These are phyloP conservation scores for Myrmecobius fasciatus DNA, from an alignment of 2,113 vertebrate genomes.

Conservation along the genomic window DNA sequence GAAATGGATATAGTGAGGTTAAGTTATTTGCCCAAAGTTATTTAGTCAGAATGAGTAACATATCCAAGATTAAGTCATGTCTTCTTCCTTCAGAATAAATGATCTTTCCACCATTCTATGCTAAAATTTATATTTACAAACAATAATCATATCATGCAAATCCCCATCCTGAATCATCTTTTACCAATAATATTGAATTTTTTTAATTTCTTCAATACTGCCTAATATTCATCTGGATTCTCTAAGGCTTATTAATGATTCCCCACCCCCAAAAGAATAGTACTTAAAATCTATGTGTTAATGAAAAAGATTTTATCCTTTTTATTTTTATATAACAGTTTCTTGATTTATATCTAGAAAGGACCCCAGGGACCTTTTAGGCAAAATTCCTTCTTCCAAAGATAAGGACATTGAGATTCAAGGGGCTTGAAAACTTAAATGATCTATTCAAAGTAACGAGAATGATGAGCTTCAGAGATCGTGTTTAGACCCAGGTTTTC, in stretches of 20 bases:
- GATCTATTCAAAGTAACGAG: neutral
- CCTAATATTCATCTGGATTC: neutral
- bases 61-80: neutral
- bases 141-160: neutral
- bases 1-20: neutral
- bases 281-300: neutral
- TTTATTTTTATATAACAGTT: neutral
- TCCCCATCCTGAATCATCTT: neutral
- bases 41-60: neutral
- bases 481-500: neutral
- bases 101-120: neutral
- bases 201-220: neutral
- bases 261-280: neutral
- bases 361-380: neutral
- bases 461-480: neutral
- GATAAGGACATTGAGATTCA: neutral
- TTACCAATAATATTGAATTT: neutral
- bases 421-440: neutral
- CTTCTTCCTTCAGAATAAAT: neutral
- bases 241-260: neutral
- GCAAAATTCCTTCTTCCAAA: neutral
- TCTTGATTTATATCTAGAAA: neutral
- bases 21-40: neutral
- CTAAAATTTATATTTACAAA: neutral
- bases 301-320: neutral